Evolutionary conservation across 2,797 vertebrate species (phyloP).

Genomic region (Setipinna tenuifilis): DNA sequence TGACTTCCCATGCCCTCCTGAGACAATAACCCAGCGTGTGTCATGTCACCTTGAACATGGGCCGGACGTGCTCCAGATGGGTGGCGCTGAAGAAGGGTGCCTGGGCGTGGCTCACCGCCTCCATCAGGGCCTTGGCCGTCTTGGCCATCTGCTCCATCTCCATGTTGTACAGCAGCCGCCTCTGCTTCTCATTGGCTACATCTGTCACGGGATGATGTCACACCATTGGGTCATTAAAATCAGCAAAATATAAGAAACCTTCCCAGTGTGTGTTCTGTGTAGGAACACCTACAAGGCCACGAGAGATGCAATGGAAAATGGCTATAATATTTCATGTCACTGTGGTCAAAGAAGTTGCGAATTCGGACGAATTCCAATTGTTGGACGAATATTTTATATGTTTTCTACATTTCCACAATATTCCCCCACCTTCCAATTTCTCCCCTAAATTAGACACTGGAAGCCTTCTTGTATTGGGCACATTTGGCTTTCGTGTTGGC

Average conservation of each 20-base stretch:
- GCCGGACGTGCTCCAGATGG: conserved; percentile 93
- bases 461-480: not conserved
- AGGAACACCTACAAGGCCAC: not conserved
- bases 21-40: too few relatives aligned
- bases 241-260: not conserved
- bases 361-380: too few relatives aligned
- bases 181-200: conserved; percentile 88
- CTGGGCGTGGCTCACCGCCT: conserved; percentile 95
- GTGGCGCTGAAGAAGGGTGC: conserved; percentile 95
- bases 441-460: not conserved
- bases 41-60: conserved; percentile 91
- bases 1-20: too few relatives aligned
- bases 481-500: not conserved
- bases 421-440: not conserved
- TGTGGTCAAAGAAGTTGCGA: not conserved
- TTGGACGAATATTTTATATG: too few relatives aligned
- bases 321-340: not conserved
- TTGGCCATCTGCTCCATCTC: conserved; percentile 99
- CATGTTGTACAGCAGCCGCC: conserved; percentile 91
- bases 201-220: conserved; percentile 60
- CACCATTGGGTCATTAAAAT: too few relatives aligned
- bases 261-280: not conserved
- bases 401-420: not conserved
- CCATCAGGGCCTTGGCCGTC: conserved; percentile 97
- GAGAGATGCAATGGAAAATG: not conserved